Evolutionary conservation across 2,888 invertebrate species (phyloP).

Genomic region (Pollenia labialis): DNA sequence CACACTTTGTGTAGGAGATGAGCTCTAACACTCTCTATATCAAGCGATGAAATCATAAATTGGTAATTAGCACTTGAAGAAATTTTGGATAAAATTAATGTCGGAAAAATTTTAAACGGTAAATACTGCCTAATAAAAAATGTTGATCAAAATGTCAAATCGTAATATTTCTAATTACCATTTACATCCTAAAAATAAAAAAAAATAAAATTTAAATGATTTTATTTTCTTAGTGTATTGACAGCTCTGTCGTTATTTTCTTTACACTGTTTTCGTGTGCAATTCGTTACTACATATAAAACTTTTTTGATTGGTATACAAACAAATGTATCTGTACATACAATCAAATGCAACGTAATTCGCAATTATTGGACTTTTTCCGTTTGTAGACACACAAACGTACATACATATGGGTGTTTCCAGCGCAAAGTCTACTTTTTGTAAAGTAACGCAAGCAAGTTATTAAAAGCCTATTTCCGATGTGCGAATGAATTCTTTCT

Average conservation of each 20-base stretch:
- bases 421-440: too few species aligned
- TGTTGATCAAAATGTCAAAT: too few species aligned
- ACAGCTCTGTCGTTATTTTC: not conserved
- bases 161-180: too few species aligned
- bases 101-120: not conserved
- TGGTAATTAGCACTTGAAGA: not conserved
- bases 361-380: constrained; percentile 5
- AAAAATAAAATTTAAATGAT: too few species aligned
- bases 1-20: not conserved
- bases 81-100: not conserved
- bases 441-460: too few species aligned
- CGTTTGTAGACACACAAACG: not conserved
- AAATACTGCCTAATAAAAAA: not conserved
- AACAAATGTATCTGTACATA: too few species aligned
- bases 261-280: not conserved
- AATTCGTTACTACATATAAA: not conserved
- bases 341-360: too few species aligned
- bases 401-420: not conserved
- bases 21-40: not conserved
- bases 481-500: too few species aligned
- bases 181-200: too few species aligned
- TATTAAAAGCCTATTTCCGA: too few species aligned
- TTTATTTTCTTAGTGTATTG: too few species aligned
- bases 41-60: constrained; percentile 5
- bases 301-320: too few species aligned